phyloP scores from a whole-genome alignment of 2,113 vertebrate genomes.

The Pseudolaguvia tuberculata region DNA sequence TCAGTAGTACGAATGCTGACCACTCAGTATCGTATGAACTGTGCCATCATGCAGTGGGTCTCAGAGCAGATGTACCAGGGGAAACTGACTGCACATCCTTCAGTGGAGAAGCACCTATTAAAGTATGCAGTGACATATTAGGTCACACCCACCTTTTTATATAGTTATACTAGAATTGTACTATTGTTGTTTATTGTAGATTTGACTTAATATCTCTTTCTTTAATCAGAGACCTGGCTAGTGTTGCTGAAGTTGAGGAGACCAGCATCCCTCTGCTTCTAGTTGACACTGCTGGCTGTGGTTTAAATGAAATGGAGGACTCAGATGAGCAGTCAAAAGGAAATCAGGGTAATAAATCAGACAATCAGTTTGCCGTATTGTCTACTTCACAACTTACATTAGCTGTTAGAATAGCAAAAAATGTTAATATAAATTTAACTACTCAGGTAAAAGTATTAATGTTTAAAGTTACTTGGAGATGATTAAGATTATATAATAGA shows the following conservation, averaged over 20 bases:
- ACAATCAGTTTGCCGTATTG: too few species aligned
- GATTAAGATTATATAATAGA: too few species aligned
- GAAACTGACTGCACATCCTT: constrained; percentile 77
- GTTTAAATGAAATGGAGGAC: constrained; percentile 82
- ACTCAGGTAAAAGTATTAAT: too few species aligned
- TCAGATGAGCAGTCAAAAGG: constrained; percentile 87
- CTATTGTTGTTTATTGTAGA: background rate
- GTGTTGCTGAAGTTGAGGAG: constrained; percentile 76
- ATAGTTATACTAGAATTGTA: background rate
- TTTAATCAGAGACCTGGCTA: constrained; percentile 79
- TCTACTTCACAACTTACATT: too few species aligned
- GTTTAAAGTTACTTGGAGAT: too few species aligned
- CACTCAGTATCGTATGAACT: constrained; percentile 94
- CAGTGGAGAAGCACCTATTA: constrained; percentile 79
- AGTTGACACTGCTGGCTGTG: constrained; percentile 87
- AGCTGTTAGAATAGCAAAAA: too few species aligned
- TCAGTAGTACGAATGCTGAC: constrained; percentile 75
- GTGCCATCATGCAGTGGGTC: constrained; percentile 84
- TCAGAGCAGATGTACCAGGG: constrained; percentile 83
- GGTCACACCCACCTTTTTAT: background rate
- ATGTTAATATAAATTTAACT: too few species aligned
- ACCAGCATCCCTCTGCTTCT: constrained; percentile 79
- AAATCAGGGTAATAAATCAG: constrained; percentile 76
- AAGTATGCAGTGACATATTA: constrained; percentile 67
- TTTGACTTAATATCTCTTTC: background rate